Base-by-base conservation (phyloP, 2,797 vertebrate genomes). In the Propithecus deckenii region DNA sequence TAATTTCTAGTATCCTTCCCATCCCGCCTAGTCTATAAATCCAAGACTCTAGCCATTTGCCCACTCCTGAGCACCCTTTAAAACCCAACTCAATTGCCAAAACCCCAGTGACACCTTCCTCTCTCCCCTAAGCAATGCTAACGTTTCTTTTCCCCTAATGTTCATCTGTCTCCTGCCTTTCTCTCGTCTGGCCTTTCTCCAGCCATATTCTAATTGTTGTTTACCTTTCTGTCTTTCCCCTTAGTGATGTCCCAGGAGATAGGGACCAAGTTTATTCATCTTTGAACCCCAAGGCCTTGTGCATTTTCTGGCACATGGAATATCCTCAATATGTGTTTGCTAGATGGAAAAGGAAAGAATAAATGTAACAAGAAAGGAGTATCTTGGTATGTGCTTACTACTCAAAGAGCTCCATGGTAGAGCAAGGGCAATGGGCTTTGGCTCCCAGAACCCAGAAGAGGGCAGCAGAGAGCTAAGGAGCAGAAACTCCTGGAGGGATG, bases 1-100 rank as follows among this genome's bases (percentile, higher is more conserved):
- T 90, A 95, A 93, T 94, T 94, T 96, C 91, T 94, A 59, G 25
- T 69, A 75, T 78, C 57, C 55, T 94, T 78, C 71, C 72, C 41
- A 87, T 18, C 25, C 38, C 9, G 69, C 59, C 79, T 87, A 50
- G 43, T 59, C 43, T 89, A 57, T 86, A 89, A 93, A 96, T 88
- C 69, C 88, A 83, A 57, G 86, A 86, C 43, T 78, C 43, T 63
- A 90, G 43, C 48, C 94, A 76, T 43, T 69, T 93, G 32, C 23
- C 50, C 43, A 93, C 35, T 67, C 76, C 65, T 83, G n/a, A 55
- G 25, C 61, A 67, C 59, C 59, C 55, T 89, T 89, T 89, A 76
- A 95, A 88, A 67, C 35, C 32, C 41, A 86, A 50, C n/a, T 89
- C 61, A 79, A 78, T 91, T 80, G 23, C 61, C 57, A 72, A 90